phyloP scores from a whole-genome alignment of 2,797 vertebrate genomes.

The Babyrousa celebensis region DNA sequence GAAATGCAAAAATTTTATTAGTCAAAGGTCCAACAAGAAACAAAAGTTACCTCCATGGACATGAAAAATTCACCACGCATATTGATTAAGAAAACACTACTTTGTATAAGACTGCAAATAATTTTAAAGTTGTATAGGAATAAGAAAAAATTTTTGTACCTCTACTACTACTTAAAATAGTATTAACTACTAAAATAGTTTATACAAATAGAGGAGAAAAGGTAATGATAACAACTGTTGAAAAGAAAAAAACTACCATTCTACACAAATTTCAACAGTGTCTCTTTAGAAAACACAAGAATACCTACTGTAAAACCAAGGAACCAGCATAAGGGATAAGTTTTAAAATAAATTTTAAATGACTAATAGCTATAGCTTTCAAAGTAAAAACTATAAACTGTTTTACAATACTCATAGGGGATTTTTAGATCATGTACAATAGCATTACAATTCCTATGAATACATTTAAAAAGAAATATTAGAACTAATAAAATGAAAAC shows the following conservation, averaged over 20 bases:
- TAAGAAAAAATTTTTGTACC: neutral
- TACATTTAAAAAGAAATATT: conserved; percentile 3
- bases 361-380: neutral
- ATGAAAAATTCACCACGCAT: neutral
- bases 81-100: neutral
- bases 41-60: neutral
- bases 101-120: neutral
- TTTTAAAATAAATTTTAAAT: neutral
- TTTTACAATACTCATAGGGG: neutral
- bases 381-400: neutral
- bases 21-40: neutral
- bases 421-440: neutral
- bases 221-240: neutral
- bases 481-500: neutral
- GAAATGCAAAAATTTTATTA: neutral
- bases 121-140: neutral
- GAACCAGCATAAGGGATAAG: neutral
- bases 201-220: neutral
- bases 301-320: neutral
- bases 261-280: neutral
- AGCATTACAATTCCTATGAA: neutral
- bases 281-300: neutral
- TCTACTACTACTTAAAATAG: neutral
- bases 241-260: neutral
- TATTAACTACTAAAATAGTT: neutral